Evolutionary conservation across 2,888 invertebrate species (phyloP).

Genomic region (Ophonus ardosiacus): DNA sequence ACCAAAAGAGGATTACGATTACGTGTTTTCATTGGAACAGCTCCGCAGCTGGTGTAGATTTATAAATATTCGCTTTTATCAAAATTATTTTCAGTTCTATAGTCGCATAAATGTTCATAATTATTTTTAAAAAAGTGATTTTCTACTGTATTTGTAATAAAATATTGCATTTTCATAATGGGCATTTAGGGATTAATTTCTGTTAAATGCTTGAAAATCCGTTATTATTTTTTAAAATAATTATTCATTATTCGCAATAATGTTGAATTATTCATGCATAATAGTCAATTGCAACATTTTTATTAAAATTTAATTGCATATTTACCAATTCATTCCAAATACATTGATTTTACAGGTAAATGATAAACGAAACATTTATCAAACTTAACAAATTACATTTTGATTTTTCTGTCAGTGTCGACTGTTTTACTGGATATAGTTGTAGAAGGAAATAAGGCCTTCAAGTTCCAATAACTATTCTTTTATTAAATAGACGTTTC

Average conservation of each 20-base stretch:
- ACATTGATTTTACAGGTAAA: neutral
- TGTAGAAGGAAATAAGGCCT: too few species aligned
- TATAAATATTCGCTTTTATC: neutral
- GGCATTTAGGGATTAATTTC: slow-evolving; percentile 37
- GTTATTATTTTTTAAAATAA: neutral
- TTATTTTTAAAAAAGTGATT: slow-evolving; percentile 11
- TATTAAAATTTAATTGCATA: neutral
- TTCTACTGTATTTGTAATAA: neutral
- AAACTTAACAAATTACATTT: too few species aligned
- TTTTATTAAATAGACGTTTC: too few species aligned
- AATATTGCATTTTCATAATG: slow-evolving; percentile 21
- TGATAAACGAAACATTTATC: too few species aligned
- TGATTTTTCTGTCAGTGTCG: too few species aligned
- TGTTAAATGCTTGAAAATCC: slow-evolving; percentile 20
- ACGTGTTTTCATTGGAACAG: slow-evolving; percentile 3
- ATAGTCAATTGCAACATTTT: neutral
- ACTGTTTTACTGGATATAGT: too few species aligned
- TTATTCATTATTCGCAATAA: slow-evolving; percentile 6
- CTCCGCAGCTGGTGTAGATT: slow-evolving; percentile 1
- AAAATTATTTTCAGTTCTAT: slow-evolving; percentile 16
- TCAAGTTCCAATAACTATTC: too few species aligned
- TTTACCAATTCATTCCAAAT: neutral
- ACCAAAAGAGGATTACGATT: slow-evolving; percentile 59
- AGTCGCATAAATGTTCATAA: slow-evolving; percentile 12
- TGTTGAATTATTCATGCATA: neutral